Evolutionary conservation across 1,140 invertebrate species (phyloP).

Genomic region (Anthonomus grandis): DNA sequence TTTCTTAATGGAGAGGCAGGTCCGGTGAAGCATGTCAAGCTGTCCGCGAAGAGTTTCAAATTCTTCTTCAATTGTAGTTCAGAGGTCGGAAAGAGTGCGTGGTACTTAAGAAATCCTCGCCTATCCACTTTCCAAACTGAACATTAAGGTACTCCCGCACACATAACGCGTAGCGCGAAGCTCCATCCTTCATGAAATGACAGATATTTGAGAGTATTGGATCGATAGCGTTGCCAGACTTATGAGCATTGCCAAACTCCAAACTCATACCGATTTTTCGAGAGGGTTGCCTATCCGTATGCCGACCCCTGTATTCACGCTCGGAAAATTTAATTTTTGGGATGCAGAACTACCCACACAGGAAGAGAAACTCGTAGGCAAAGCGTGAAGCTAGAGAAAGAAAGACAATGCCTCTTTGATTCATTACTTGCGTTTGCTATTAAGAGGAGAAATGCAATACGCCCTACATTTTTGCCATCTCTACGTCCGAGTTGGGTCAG

Average conservation of each 20-base stretch:
- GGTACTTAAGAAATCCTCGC: not conserved
- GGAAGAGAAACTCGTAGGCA: too few relatives aligned
- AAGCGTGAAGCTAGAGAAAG: too few relatives aligned
- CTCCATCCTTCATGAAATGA: constrained; percentile 12
- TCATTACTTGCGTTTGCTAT: too few relatives aligned
- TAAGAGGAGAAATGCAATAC: too few relatives aligned
- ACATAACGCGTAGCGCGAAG: constrained; percentile 11
- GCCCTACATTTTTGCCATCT: too few relatives aligned
- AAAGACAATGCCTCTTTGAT: too few relatives aligned
- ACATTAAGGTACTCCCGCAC: constrained; percentile 10
- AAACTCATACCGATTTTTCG: not conserved
- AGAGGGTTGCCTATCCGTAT: not conserved
- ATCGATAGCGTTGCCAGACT: constrained; percentile 3
- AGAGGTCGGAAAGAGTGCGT: too few relatives aligned
- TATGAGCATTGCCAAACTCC: too few relatives aligned
- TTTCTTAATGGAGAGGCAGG: constrained; percentile 9
- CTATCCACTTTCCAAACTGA: constrained; percentile 9
- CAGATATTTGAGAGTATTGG: constrained; percentile 2
- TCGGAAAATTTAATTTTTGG: too few relatives aligned
- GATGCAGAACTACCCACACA: too few relatives aligned
- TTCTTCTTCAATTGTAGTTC: constrained; percentile 2
- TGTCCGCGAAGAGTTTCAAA: constrained; percentile 3
- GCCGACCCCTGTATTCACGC: too few relatives aligned
- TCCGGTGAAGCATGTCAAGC: constrained; percentile 7
- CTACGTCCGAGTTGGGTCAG: too few relatives aligned